A percentile compares a stretch with the other conserved stretches of the same genome.
phyloP scores from a whole-genome alignment of 2,797 vertebrate species.

The Myoxocephalus aenaeus region DNA sequence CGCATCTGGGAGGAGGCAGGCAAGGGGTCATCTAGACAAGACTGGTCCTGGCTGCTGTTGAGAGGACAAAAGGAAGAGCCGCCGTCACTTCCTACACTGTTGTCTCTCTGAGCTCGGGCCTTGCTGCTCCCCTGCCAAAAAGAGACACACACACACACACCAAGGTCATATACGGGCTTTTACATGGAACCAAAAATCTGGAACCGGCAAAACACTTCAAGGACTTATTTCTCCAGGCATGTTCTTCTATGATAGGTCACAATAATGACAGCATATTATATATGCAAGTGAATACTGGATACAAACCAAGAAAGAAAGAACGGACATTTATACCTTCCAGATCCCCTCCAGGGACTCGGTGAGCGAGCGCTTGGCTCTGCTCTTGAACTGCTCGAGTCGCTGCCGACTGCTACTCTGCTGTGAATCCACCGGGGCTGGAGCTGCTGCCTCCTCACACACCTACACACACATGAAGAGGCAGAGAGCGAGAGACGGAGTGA shows the following conservation, averaged over 20 bases:
- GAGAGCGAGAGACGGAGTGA: not conserved
- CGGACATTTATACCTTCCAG: constrained; percentile 83
- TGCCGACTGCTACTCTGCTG: constrained; percentile 86
- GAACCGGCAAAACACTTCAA: not conserved
- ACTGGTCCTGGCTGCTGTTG: constrained; percentile 81
- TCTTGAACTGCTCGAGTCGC: constrained; percentile 92
- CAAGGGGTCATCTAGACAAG: constrained; percentile 76
- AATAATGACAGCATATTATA: not conserved
- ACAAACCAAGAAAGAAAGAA: constrained; percentile 7
- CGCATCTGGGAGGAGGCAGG: constrained; percentile 47
- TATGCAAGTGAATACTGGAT: not conserved
- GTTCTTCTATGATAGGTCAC: not conserved
- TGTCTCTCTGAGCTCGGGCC: constrained; percentile 84
- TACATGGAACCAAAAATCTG: not conserved
- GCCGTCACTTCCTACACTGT: constrained; percentile 81
- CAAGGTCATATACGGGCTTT: not conserved
- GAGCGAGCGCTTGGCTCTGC: constrained; percentile 93
- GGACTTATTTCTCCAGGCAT: not conserved
- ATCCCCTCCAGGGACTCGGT: constrained; percentile 94
- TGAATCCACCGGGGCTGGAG: constrained; percentile 62
- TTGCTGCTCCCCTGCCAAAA: constrained; percentile 88
- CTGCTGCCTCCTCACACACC: constrained; percentile 64
- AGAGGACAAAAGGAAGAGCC: constrained; percentile 78
- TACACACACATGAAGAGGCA: constrained; percentile 21
- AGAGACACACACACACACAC: constrained; percentile 15